Base-by-base conservation (phyloP, 2,113 vertebrate species). In the Haplochromis vanheusdeni region DNA sequence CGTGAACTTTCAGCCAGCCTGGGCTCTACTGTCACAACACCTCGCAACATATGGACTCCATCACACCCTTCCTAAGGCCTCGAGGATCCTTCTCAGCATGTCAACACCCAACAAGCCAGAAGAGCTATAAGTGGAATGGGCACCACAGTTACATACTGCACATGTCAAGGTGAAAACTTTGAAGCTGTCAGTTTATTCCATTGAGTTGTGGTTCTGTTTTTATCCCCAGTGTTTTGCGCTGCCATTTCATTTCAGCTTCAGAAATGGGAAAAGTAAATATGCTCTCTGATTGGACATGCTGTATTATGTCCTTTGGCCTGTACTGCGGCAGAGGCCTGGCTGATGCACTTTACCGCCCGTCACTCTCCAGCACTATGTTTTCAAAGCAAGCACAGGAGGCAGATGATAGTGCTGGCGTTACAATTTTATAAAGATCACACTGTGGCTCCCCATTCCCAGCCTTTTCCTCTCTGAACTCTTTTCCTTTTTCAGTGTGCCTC, bases 361-460 rank as follows among this genome's bases (percentile, higher is more conserved):
- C 52, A 21, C 47, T 75, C 56, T 68, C 55, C 52, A 80, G 6
- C 68, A 16, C 68, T 11, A 3, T 65, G 81, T 70, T 89, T 85
- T 87, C 84, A 87, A 83, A 92, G 81, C 68, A 23, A 80, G 58
- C 79, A 52, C 70, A 31, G 23, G 56, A 56, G 82, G 75, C n/a
- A 58, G 86, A 79, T 68, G 52, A 85, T 11, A 49, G 79, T 37
- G 89, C 86, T 60, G 75, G 54, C 6, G 2, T 10, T 80, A 37
- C 81, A 58, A 80, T 90, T 87, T 89, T 70, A 86, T 52, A 60
- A 49, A 40, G 65, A 79, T 77, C 88, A 42, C 14, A 85, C n/a
- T 1, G 3, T 12, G n/a, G 70, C 31, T 17, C 3, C 35, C 17
- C 6, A 2, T 40, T 65, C 73, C 42, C 73, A 52, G 68, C 42